These are phyloP conservation scores for Xenopus petersii DNA, from an alignment of 2,797 vertebrate genomes.

Conservation along the genomic window DNA sequence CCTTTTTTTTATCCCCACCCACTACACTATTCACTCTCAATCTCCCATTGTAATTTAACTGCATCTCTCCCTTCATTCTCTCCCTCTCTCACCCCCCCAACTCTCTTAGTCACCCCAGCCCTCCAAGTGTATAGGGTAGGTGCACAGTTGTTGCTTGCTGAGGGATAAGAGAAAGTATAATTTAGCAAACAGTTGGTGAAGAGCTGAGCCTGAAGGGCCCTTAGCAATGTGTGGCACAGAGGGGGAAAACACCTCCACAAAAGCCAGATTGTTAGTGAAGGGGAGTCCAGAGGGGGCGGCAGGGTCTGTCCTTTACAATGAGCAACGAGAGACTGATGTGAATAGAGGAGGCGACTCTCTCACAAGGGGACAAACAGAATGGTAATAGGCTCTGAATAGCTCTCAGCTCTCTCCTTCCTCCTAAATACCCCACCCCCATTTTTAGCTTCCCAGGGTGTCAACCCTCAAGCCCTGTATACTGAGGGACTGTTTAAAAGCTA, in stretches of 20 bases:
- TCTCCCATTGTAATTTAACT: too few species aligned
- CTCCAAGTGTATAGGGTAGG: constrained; percentile 34
- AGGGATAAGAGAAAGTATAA: constrained; percentile 76
- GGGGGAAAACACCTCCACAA: constrained; percentile 83
- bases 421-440: constrained; percentile 53
- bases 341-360: constrained; percentile 78
- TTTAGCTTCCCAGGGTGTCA: too few species aligned
- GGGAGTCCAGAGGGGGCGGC: constrained; percentile 68
- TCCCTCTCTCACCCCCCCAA: too few species aligned
- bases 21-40: too few species aligned
- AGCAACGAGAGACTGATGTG: constrained; percentile 77
- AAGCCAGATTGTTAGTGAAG: constrained; percentile 71
- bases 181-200: constrained; percentile 90
- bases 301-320: constrained; percentile 83
- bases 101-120: too few species aligned
- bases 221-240: constrained; percentile 73
- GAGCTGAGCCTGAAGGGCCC: constrained; percentile 76
- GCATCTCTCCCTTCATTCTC: too few species aligned
- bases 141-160: constrained; percentile 65
- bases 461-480: too few species aligned
- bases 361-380: constrained; percentile 77
- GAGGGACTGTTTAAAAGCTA: too few species aligned
- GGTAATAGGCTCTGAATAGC: constrained; percentile 74
- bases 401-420: constrained; percentile 34
- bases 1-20: too few species aligned